These are phyloP conservation scores for Rhagologus leucostigma DNA, from an alignment of 2,113 vertebrate genomes.

Conservation along the genomic window DNA sequence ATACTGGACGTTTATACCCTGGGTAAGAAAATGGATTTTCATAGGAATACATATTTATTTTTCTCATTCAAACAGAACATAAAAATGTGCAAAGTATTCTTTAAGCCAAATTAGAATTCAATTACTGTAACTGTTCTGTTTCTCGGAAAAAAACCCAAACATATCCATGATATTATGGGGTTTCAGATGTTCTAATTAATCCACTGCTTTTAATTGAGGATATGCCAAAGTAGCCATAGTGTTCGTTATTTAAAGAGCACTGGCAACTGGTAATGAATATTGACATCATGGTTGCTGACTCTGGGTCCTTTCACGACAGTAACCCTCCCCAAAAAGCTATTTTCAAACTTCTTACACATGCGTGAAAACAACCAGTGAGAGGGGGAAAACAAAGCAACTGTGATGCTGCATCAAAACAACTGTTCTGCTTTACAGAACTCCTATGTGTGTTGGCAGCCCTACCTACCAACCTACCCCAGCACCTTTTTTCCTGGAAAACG, in stretches of 20 bases:
- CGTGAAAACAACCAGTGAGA: not conserved
- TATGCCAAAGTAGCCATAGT: not conserved
- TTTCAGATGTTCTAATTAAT: not conserved
- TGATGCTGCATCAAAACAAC: not conserved
- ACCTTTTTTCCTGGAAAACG: not conserved
- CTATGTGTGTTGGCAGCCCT: fast-evolving
- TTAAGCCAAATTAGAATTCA: slow-evolving; percentile 4
- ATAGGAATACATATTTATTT: not conserved
- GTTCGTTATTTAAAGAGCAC: not conserved
- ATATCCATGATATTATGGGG: not conserved
- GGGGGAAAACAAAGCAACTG: not conserved
- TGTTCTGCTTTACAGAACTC: not conserved
- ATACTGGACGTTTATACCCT: not conserved
- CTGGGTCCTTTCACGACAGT: not conserved
- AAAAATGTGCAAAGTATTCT: slow-evolving; percentile 10
- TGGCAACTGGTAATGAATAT: not conserved
- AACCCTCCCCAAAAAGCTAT: not conserved
- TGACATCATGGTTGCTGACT: fast-evolving
- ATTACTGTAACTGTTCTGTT: not conserved
- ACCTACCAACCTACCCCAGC: not conserved
- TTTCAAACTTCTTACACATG: slow-evolving; percentile 3
- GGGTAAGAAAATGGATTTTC: slow-evolving; percentile 7
- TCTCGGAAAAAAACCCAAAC: not conserved
- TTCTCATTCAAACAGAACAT: not conserved
- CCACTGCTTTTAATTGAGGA: not conserved